These are phyloP conservation scores for Goniozus legneri DNA, from an alignment of 1,140 invertebrate species.

Conservation along the genomic window DNA sequence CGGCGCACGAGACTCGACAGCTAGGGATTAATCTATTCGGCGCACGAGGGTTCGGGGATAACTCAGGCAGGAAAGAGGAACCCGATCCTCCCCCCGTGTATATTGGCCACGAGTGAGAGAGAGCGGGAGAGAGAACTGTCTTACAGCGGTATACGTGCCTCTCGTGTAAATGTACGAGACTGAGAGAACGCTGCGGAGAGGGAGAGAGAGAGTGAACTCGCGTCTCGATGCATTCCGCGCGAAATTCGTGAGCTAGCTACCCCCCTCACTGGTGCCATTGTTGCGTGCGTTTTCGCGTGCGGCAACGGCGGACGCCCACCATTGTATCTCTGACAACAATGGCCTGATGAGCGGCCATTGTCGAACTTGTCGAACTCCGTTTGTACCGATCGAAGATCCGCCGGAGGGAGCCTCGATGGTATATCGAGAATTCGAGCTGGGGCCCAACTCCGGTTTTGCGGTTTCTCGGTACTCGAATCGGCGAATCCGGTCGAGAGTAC, in stretches of 20 bases:
- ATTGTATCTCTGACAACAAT: conserved; percentile 32
- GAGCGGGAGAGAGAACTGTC: neutral
- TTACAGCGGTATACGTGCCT: too few species aligned
- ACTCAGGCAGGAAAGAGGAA: neutral
- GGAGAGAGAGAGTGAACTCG: neutral
- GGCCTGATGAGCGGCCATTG: conserved; percentile 32
- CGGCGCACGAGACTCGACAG: too few species aligned
- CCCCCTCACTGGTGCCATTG: too few species aligned
- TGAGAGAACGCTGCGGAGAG: neutral
- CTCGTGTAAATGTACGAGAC: too few species aligned
- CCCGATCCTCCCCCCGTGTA: too few species aligned
- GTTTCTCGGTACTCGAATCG: too few species aligned
- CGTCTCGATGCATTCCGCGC: conserved; percentile 10
- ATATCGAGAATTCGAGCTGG: too few species aligned
- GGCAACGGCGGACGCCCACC: conserved; percentile 10
- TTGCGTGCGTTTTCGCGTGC: conserved; percentile 24
- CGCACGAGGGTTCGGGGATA: neutral
- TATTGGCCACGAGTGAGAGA: neutral
- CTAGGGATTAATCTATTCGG: neutral
- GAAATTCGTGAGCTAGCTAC: conserved; percentile 12
- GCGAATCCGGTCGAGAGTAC: too few species aligned
- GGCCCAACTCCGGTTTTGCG: too few species aligned
- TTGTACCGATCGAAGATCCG: too few species aligned
- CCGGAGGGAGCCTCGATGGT: too few species aligned
- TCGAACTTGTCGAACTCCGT: conserved; percentile 24